These are phyloP conservation scores for Timema podura DNA, from an alignment of 2,888 invertebrate species.

Conservation along the genomic window DNA sequence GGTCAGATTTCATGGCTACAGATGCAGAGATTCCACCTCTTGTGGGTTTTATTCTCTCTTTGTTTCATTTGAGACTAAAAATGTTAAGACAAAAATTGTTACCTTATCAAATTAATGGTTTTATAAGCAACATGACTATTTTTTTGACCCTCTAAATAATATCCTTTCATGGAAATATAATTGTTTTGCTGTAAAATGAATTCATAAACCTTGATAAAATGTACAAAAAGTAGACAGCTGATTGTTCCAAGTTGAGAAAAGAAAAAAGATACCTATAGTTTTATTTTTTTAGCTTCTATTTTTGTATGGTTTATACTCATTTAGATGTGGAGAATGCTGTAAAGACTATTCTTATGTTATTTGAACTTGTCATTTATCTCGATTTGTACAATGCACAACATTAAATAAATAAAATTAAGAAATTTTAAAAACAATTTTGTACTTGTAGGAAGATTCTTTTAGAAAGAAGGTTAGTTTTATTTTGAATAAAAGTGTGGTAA, in stretches of 20 bases:
- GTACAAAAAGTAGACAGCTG: background rate
- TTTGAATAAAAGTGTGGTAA: background rate
- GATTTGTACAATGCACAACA: constrained; percentile 3
- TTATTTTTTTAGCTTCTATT: constrained; percentile 8
- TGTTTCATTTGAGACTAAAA: too few species aligned
- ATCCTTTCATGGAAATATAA: too few species aligned
- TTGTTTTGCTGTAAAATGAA: background rate
- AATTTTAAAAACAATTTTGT: constrained; percentile 14
- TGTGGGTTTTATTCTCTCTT: too few species aligned
- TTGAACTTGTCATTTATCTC: background rate
- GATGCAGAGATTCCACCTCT: too few species aligned
- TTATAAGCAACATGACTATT: background rate
- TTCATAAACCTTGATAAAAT: background rate
- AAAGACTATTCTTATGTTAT: too few species aligned
- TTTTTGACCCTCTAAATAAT: background rate
- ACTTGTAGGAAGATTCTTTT: background rate
- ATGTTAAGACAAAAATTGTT: too few species aligned
- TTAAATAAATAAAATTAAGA: background rate
- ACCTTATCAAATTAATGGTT: too few species aligned
- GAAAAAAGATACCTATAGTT: background rate
- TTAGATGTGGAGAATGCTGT: too few species aligned
- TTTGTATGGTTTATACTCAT: background rate
- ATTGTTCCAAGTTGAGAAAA: constrained; percentile 6
- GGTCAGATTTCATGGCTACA: too few species aligned
- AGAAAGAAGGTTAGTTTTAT: background rate